Evolutionary conservation across 2,113 vertebrate genomes (phyloP), one percentile per base, ranked within the genome.

Genomic region (Egretta garzetta): DNA sequence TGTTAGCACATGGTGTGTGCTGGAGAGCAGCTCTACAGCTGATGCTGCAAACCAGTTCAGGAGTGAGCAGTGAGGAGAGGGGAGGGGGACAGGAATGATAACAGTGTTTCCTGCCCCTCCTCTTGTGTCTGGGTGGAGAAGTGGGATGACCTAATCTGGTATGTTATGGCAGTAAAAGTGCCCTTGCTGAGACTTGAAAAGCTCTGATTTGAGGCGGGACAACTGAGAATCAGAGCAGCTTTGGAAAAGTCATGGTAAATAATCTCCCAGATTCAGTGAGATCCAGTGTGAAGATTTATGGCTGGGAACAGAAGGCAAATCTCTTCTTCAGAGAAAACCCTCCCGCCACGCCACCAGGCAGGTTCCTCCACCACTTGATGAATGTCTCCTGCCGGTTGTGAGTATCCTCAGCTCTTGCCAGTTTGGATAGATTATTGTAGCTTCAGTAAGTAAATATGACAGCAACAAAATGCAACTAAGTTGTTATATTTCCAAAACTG

Each of bases 121-220:
- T 81, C 22, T 12, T 20, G n/a, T 26, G 21, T 3, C 32, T 79
- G 35, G 18, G 8, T 24, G 19, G 22, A 66, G 22, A 56, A 13
- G 7, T 20, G 47, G 8, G 22, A 62, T 14, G 39, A 74, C 9
- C 12, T 55, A 59, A 12, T 21, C 11, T 0, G 0, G 8, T 10
- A 8, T 6, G 17, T 6, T 35, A 11, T 3, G 5, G 28, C 22
- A 85, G 39, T 33, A 50, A 70, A 59, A 41, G 5, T 26, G 26
- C 5, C n/a, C 2, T 0, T 12, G n/a, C 2, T 14, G 32, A 52
- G 37, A 41, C 33, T 47, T 35, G 35, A 21, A 55, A 66, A 64
- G 22, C 13, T 20, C 33, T 14, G 17, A 0, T 37, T 26, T 75
- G 24, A 59, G 47, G 11, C 20, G 41, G 30, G 16, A 60, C 8